Evolutionary conservation across 2,113 vertebrate species (phyloP), one percentile per base, ranked within the genome.

Genomic region (Myanophis thanlyinensis): DNA sequence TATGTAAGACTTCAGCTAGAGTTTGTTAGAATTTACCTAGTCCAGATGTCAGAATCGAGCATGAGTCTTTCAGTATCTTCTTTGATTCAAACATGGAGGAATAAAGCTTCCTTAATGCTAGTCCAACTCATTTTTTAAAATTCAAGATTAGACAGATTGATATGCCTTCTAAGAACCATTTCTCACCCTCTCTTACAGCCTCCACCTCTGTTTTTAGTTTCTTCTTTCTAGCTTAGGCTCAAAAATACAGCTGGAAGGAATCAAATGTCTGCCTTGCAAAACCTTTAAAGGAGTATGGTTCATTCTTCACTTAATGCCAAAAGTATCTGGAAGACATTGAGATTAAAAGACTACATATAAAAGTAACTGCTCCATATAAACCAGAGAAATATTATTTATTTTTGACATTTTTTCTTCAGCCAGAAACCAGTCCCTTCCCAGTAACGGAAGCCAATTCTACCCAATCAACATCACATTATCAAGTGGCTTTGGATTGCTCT

Each of bases 171-270:
- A 1, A 8, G 94, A 90, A 95, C 95, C 93, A 90, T 95, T 97
- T 97, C 93, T 95, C 93, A 94, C 88, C 51, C 86, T 20, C 30
- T 27, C 54, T 62, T 47, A 62, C 44, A 88, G 0, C 90, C 73
- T 92, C 54, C 53, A 91, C 67, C 92, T 40, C 59, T 94, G n/a
- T 88, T 85, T 94, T 96, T 48, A 95, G 44, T 48, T 13, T 92
- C 1, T 20, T 91, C 49, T 95, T 96, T 95, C 85, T 47, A 96
- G 20, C n/a, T 94, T 91, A 94, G 94, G 95, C 84, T 96, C 94
- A 97, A 96, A 95, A 93, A 25, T 92, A 96, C 94, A 97, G 94
- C 92, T 97, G 96, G 92, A 97, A 95, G 90, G 97, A 97, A 97
- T 96, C 96, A 98, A 98, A 95, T 13, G 18, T 35, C 93, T 96